Base-by-base conservation (phyloP, 2,797 vertebrate genomes). In the Takifugu rubripes region DNA sequence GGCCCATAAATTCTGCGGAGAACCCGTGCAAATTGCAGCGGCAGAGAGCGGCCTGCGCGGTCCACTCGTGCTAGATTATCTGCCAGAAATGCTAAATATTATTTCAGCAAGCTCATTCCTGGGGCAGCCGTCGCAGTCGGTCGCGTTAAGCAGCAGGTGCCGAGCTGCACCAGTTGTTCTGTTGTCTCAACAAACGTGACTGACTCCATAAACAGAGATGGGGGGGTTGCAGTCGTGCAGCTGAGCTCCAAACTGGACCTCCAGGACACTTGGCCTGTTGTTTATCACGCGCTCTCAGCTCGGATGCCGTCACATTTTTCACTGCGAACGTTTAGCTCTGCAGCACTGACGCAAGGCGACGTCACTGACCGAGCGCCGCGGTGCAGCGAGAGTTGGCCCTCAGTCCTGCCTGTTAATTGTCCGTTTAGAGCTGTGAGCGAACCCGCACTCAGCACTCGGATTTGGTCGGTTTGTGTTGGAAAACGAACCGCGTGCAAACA, bases 51-150 rank as follows among this genome's bases (percentile, higher is more conserved):
- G 66, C 58, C 77, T 73, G 74, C 82, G 82, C 54, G 67, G 74
- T 80, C 78, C 58, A 57, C 54, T 72, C 31, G 59, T 52, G 73
- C 57, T 70, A 11, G 51, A 56, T 71, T 71, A 81, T 77, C 73
- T 86, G 76, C 78, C 85, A 84, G 64, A 79, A 64, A 67, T 73
- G 68, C 14, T 79, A 85, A 87, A 89, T 81, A 83, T 84, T 82
- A 68, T 84, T 75, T 67, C 56, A 72, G 46, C 63, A 63, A 68
- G 67, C 52, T 44, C 8, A 1, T 62, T 33, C 42, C 31, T 11
- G n/a, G 11, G 55, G 10, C 1, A n/a, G 55, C 29, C 50, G 24
- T 60, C 52, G 62, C 68, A 72, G 49, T 67, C 62, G 1, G 42
- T 50, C 57, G 25, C 52, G 55, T 64, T 53, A 70, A 69, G 49